Conservation (phyloP, 2,888 invertebrate genomes). For the Bhutanitis thaidina region DNA sequence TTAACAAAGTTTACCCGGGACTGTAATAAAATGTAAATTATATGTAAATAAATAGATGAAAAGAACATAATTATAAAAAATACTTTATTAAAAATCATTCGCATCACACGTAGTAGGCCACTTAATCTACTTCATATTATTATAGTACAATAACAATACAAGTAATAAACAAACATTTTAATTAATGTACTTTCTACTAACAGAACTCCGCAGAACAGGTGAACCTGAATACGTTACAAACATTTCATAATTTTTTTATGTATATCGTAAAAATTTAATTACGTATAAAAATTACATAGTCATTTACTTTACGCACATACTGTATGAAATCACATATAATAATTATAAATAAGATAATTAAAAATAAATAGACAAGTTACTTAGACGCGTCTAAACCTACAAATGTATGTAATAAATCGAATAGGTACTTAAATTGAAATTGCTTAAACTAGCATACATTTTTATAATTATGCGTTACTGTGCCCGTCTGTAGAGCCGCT, state of each 20-base stretch:
- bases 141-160: slow-evolving; percentile 62
- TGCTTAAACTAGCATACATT: not conserved
- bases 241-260: slow-evolving; percentile 14
- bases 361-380: slow-evolving; percentile 7
- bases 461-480: slow-evolving; percentile 44
- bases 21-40: too few relatives aligned
- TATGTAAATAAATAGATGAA: not conserved
- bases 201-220: slow-evolving; percentile 16
- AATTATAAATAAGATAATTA: not conserved
- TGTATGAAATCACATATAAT: not conserved
- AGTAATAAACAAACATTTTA: slow-evolving; percentile 31
- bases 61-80: slow-evolving; percentile 9
- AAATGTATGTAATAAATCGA: not conserved
- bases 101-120: slow-evolving; percentile 48
- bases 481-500: slow-evolving; percentile 47
- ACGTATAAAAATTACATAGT: slow-evolving; percentile 47
- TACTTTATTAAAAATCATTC: slow-evolving; percentile 38
- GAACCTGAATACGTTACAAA: slow-evolving; percentile 32
- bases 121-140: slow-evolving; percentile 60
- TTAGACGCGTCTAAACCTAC: not conserved
- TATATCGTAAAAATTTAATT: slow-evolving; percentile 33
- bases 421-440: not conserved
- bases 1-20: too few relatives aligned
- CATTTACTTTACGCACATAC: not conserved
- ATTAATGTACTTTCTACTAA: slow-evolving; percentile 16